Evolutionary conservation across 2,797 vertebrate species (phyloP).

Genomic region (Dryobates pubescens): DNA sequence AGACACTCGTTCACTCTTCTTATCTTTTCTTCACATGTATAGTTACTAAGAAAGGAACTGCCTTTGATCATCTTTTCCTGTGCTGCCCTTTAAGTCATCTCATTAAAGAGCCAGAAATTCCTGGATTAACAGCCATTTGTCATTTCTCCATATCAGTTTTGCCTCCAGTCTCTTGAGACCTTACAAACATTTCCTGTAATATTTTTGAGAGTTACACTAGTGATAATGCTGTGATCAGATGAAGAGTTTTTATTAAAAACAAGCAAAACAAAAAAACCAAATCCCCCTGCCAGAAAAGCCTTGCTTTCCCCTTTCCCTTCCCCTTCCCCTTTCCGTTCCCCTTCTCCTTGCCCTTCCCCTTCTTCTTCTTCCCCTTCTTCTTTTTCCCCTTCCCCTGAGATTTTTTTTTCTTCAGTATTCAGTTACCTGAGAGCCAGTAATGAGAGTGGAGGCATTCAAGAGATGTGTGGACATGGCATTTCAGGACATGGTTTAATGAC

Average conservation of each 20-base stretch:
- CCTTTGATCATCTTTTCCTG: slow-evolving; percentile 48
- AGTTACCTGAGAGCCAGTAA: background rate
- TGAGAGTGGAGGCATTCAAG: background rate
- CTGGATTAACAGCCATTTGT: slow-evolving; percentile 43
- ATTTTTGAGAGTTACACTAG: background rate
- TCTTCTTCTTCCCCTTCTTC: too few species aligned
- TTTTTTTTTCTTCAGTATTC: background rate
- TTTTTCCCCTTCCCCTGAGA: too few species aligned
- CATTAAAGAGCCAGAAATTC: slow-evolving; percentile 28
- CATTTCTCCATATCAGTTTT: slow-evolving; percentile 29
- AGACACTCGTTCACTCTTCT: slow-evolving; percentile 38
- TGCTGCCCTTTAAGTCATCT: slow-evolving; percentile 34
- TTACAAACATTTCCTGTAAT: background rate
- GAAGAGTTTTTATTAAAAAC: background rate
- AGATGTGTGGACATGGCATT: background rate
- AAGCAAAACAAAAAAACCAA: background rate
- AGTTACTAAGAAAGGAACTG: slow-evolving; percentile 32
- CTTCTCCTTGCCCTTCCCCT: background rate
- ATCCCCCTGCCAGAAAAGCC: background rate
- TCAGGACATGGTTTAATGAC: too few species aligned
- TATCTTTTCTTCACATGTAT: slow-evolving; percentile 52
- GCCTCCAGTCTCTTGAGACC: background rate
- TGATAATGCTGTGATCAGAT: background rate
- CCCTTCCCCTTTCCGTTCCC: background rate
- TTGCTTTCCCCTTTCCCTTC: background rate